Conservation (phyloP, 2,888 invertebrate species). For the Cremastinae sp. region DNA sequence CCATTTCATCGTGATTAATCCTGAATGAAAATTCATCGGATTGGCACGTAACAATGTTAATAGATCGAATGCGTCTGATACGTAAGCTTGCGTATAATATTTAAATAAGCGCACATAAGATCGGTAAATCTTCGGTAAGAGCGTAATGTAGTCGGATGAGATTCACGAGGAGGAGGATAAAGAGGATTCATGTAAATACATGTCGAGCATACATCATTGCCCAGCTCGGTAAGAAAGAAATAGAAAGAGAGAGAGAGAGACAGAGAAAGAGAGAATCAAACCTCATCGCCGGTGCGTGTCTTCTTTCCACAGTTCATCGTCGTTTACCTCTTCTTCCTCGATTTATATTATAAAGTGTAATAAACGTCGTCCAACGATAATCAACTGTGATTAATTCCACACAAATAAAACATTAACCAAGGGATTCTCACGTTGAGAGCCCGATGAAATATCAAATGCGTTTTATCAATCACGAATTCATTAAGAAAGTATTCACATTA, state of each 20-base stretch:
- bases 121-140: conserved; percentile 36
- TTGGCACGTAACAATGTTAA: conserved; percentile 29
- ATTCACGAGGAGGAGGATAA: conserved; percentile 36
- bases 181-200: conserved; percentile 55
- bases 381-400: conserved; percentile 54
- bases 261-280: conserved; percentile 21
- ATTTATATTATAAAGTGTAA: conserved; percentile 57
- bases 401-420: conserved; percentile 4
- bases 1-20: conserved; percentile 28
- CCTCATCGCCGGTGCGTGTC: conserved; percentile 29
- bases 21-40: not conserved
- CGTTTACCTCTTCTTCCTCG: conserved; percentile 27
- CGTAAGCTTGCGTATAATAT: conserved; percentile 1
- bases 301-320: conserved; percentile 32
- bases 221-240: not conserved
- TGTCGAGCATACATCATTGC: conserved; percentile 58
- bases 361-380: conserved; percentile 50
- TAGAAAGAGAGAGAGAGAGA: too few relatives aligned
- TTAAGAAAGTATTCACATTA: too few relatives aligned
- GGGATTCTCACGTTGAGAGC: too few relatives aligned
- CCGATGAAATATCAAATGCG: too few relatives aligned
- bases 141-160: conserved; percentile 17
- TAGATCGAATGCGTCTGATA: conserved; percentile 29
- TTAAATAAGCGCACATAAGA: conserved; percentile 14
- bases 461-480: too few relatives aligned